phyloP scores from a whole-genome alignment of 2,888 invertebrate species.

The Platycheirus albimanus region DNA sequence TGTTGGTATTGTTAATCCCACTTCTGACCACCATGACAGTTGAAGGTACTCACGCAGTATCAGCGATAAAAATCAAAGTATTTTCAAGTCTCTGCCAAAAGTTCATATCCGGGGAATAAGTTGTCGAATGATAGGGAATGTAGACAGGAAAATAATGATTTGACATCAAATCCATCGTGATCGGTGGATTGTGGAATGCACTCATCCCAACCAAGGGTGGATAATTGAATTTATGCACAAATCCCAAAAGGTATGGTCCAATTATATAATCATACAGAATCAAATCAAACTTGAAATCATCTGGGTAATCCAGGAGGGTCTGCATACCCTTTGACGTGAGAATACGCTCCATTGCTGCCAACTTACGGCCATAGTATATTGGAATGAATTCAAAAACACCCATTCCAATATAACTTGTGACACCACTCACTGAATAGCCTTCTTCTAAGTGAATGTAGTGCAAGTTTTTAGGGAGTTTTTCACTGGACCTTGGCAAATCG shows the following conservation, averaged over 20 bases:
- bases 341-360: slow-evolving; percentile 38
- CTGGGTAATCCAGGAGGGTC: slow-evolving; percentile 77
- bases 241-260: slow-evolving; percentile 78
- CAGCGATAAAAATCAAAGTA: slow-evolving; percentile 74
- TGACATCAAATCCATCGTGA: slow-evolving; percentile 75
- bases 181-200: slow-evolving; percentile 76
- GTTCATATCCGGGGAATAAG: slow-evolving; percentile 75
- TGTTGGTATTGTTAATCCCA: no score
- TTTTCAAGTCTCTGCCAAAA: slow-evolving; percentile 76
- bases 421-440: slow-evolving; percentile 69
- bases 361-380: slow-evolving; percentile 65
- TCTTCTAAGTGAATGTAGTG: slow-evolving; percentile 77
- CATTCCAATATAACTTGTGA: slow-evolving; percentile 19
- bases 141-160: slow-evolving; percentile 77
- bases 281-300: slow-evolving; percentile 78
- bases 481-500: slow-evolving; percentile 72
- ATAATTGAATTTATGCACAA: slow-evolving; percentile 78
- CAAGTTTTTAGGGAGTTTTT: slow-evolving; percentile 74
- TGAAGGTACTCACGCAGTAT: slow-evolving; percentile 72
- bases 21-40: no score
- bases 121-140: slow-evolving; percentile 75
- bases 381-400: slow-evolving; percentile 59
- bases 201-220: slow-evolving; percentile 78
- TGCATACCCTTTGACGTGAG: slow-evolving; percentile 75
- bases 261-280: slow-evolving; percentile 79